Conservation (phyloP, 1,140 invertebrate genomes). For the Hydropsyche tenuis region DNA sequence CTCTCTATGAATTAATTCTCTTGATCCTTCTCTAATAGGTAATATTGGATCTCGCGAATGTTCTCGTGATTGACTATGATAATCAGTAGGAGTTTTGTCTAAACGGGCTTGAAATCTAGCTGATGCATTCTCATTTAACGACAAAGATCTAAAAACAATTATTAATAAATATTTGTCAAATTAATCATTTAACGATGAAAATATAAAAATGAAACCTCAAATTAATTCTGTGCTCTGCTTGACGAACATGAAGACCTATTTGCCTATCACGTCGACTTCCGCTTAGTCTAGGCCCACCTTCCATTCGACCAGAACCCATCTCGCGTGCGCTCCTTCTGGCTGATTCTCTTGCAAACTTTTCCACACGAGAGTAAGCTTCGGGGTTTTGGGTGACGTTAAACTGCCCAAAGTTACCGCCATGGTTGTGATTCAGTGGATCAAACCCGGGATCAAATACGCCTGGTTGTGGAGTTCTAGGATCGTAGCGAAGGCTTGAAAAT, state of each 20-base stretch:
- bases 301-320: conserved; percentile 36
- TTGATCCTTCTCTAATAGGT: conserved; percentile 30
- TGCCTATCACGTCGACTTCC: conserved; percentile 26
- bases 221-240: conserved; percentile 61
- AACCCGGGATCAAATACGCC: conserved; percentile 54
- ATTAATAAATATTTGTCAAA: conserved; percentile 2
- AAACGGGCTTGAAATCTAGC: conserved; percentile 49
- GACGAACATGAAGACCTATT: conserved; percentile 56
- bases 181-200: not conserved
- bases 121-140: conserved; percentile 56
- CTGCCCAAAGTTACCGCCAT: conserved; percentile 58
- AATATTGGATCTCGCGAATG: conserved; percentile 51
- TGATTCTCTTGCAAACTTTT: conserved; percentile 47
- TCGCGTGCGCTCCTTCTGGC: conserved; percentile 47
- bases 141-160: conserved; percentile 56
- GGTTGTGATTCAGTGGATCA: conserved; percentile 60
- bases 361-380: conserved; percentile 39
- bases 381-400: conserved; percentile 35
- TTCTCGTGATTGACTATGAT: conserved; percentile 54
- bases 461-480: conserved; percentile 46
- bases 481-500: conserved; percentile 44
- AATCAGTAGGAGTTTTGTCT: conserved; percentile 59
- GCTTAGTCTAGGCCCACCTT: conserved; percentile 26
- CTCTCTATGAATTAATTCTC: conserved; percentile 35
- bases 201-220: conserved; percentile 53